These are phyloP conservation scores for Tretioscincus oriximinensis DNA, from an alignment of 2,113 vertebrate species.

Conservation along the genomic window DNA sequence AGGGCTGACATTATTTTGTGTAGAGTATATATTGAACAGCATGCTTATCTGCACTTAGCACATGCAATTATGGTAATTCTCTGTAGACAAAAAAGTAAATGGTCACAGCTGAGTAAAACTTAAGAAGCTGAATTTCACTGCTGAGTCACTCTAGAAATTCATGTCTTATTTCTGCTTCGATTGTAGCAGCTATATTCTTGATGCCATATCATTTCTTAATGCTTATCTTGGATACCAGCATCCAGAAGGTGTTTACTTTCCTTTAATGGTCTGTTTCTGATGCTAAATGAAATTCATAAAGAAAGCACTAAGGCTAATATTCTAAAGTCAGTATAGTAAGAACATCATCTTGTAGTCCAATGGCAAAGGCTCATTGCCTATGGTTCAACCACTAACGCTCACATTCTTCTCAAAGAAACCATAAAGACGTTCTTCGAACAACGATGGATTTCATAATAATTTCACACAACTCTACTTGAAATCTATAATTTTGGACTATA, in stretches of 20 bases:
- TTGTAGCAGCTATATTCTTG: not conserved
- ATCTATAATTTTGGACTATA: too few species aligned
- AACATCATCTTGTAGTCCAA: not conserved
- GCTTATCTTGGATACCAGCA: not conserved
- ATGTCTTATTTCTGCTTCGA: not conserved
- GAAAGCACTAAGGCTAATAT: not conserved
- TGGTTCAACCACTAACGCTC: too few species aligned
- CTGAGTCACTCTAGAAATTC: slow-evolving; percentile 23
- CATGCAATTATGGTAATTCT: slow-evolving; percentile 34
- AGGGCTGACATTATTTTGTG: not conserved
- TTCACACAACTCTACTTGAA: too few species aligned
- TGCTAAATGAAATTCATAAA: not conserved
- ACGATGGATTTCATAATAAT: too few species aligned
- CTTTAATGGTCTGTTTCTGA: not conserved
- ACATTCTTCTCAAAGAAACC: too few species aligned
- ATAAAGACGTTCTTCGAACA: too few species aligned
- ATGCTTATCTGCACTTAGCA: slow-evolving; percentile 31
- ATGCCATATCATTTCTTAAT: not conserved
- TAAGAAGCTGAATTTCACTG: slow-evolving; percentile 13
- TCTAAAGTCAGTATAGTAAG: not conserved
- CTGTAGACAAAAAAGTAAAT: slow-evolving; percentile 19
- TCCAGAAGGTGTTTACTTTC: not conserved
- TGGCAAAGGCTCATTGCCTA: too few species aligned
- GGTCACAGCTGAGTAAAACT: slow-evolving; percentile 23
- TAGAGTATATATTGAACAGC: slow-evolving; percentile 6